Conservation (phyloP, 2,113 vertebrate genomes). For the Sylvia atricapilla region DNA sequence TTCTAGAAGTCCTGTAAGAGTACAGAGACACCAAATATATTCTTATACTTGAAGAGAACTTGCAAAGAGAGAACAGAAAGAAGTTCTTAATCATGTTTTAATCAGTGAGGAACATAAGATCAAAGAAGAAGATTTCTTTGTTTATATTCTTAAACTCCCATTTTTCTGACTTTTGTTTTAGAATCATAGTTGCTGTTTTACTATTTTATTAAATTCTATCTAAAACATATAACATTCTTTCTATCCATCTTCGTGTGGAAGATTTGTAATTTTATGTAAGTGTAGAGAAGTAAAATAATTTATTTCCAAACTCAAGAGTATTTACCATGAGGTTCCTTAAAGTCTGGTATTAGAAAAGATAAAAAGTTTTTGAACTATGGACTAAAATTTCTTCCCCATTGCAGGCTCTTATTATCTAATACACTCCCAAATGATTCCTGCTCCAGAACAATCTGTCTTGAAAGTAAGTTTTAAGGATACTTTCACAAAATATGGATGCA, state of each 20-base stretch:
- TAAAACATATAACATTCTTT: not conserved
- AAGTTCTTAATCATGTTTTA: not conserved
- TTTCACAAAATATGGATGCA: not conserved
- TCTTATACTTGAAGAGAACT: not conserved
- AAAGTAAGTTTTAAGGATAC: not conserved
- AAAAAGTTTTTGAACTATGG: not conserved
- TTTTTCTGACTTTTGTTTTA: not conserved
- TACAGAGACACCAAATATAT: not conserved
- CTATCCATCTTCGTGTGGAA: not conserved
- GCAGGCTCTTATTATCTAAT: not conserved
- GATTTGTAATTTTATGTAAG: not conserved
- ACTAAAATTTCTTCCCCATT: not conserved
- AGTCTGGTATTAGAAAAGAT: not conserved
- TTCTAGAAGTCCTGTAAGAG: not conserved
- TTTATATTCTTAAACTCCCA: not conserved
- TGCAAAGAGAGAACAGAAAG: not conserved
- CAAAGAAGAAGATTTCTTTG: not conserved
- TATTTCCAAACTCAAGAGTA: not conserved
- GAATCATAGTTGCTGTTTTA: not conserved
- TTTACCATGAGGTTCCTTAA: not conserved
- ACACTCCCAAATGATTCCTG: not conserved
- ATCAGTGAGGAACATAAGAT: not conserved
- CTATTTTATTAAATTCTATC: not conserved
- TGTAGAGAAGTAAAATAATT: not conserved
- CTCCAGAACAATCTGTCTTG: not conserved